Conservation (phyloP, 2,113 vertebrate species). For the Vulpes ferrilata region DNA sequence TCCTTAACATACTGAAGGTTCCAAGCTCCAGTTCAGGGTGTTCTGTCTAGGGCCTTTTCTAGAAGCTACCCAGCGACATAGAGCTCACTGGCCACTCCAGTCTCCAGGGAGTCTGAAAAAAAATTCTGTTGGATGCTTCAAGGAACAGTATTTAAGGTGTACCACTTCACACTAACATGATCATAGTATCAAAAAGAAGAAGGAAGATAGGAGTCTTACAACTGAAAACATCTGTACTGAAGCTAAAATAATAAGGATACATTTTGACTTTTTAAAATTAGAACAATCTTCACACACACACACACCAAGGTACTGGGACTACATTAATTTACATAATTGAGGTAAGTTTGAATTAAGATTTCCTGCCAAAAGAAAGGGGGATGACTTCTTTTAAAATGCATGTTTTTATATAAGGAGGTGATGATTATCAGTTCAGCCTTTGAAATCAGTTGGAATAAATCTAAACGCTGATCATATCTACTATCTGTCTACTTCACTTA, state of each 20-base stretch:
- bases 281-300: neutral
- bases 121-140: neutral
- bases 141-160: neutral
- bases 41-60: slow-evolving; percentile 15
- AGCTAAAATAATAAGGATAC: neutral
- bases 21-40: neutral
- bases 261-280: slow-evolving; percentile 43
- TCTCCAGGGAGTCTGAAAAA: neutral
- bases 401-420: neutral
- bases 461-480: neutral
- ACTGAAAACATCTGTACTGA: neutral
- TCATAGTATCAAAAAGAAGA: slow-evolving; percentile 4
- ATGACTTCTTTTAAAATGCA: slow-evolving; percentile 10
- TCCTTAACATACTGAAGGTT: neutral
- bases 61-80: neutral
- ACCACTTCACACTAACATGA: neutral
- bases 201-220: neutral
- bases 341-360: slow-evolving; percentile 47
- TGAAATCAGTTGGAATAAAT: neutral
- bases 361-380: neutral
- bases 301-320: neutral
- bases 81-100: neutral
- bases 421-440: neutral
- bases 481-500: neutral
- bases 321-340: slow-evolving; percentile 8